These are phyloP conservation scores for Montipora capitata DNA, from an alignment of 92 coral and sea anemone species.

Conservation along the genomic window DNA sequence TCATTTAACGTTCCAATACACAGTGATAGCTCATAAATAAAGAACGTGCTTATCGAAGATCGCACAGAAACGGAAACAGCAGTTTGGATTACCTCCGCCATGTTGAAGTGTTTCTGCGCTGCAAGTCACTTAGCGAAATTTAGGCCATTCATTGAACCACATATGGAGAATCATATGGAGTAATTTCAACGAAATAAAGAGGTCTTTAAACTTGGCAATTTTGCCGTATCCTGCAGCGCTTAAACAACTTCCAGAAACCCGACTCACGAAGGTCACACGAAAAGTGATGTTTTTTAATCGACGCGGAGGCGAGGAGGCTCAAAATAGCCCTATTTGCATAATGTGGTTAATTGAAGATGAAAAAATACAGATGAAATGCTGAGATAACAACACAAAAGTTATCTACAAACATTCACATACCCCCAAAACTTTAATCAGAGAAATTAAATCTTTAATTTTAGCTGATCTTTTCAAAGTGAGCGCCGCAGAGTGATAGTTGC, in stretches of 20 bases:
- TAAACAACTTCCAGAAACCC: conserved; percentile 13
- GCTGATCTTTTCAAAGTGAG: no score
- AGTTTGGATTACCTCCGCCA: conserved; percentile 26
- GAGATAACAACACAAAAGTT: not conserved
- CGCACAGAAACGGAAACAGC: conserved; percentile 1
- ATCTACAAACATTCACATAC: not conserved
- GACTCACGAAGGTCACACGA: not conserved
- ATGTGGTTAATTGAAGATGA: not conserved
- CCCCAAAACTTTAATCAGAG: not conserved
- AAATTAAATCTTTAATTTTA: no score
- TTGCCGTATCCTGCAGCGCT: conserved; percentile 27
- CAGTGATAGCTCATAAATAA: conserved; percentile 11
- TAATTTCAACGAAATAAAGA: conserved; percentile 24
- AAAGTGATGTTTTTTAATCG: conserved; percentile 8
- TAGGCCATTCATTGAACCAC: not conserved
- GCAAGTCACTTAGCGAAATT: not conserved
- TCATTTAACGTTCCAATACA: conserved; percentile 5
- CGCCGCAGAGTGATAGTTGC: not conserved
- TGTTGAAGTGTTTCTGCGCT: conserved; percentile 11
- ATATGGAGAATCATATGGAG: conserved; percentile 17
- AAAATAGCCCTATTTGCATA: conserved; percentile 5
- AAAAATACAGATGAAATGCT: not conserved
- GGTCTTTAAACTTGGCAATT: conserved; percentile 34
- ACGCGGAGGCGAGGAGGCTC: conserved; percentile 36
- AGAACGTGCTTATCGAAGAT: not conserved